These are phyloP conservation scores for Pollenia angustigena DNA, from an alignment of 2,888 invertebrate genomes.

Conservation along the genomic window DNA sequence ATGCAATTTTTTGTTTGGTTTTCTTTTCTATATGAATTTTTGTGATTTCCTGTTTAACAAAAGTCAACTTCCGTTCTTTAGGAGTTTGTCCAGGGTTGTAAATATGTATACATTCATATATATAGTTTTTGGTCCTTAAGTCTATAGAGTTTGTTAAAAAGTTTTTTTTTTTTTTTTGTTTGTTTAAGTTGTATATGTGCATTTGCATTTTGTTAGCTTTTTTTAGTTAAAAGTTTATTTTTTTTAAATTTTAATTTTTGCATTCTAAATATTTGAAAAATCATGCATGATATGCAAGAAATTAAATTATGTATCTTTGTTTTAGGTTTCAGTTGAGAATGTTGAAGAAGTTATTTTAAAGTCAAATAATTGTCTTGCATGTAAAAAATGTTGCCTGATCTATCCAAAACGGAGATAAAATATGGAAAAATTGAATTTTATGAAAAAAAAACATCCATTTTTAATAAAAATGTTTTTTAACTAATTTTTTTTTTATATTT, in stretches of 20 bases:
- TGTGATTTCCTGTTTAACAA: constrained; percentile 72
- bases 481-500: no score
- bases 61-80: constrained; percentile 72
- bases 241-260: constrained; percentile 9
- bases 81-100: constrained; percentile 42
- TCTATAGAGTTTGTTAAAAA: constrained; percentile 17
- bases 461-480: no score
- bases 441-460: no score
- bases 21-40: constrained; percentile 63
- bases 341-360: background rate
- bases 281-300: constrained; percentile 35
- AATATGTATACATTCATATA: no score
- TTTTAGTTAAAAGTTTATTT: constrained; percentile 5
- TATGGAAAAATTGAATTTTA: no score
- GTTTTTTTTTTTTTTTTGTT: constrained; percentile 11
- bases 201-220: constrained; percentile 6
- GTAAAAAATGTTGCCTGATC: no score
- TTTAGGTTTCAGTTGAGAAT: background rate
- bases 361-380: background rate
- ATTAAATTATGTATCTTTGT: background rate
- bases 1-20: constrained; percentile 41
- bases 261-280: constrained; percentile 16
- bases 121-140: background rate
- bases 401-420: no score
- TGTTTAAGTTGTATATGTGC: background rate